Evolutionary conservation across 2,888 invertebrate genomes (phyloP).

Genomic region (Teinopalpus imperialis): DNA sequence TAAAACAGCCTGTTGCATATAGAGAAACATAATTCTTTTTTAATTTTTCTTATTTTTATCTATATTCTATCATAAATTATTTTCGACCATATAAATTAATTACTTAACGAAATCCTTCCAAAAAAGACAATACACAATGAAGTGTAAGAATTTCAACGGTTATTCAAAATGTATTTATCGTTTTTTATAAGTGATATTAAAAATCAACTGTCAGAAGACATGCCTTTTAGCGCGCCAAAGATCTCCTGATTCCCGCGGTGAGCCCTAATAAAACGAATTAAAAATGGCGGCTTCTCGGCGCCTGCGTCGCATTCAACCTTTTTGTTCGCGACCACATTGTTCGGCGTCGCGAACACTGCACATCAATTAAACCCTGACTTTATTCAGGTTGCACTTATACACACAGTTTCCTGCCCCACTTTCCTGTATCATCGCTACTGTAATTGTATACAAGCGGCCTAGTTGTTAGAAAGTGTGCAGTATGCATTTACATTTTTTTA

Average conservation of each 20-base stretch:
- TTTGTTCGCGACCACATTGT: slow-evolving; percentile 23
- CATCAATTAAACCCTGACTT: slow-evolving; percentile 21
- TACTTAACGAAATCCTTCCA: too few relatives aligned
- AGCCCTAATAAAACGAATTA: slow-evolving; percentile 18
- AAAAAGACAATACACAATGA: too few relatives aligned
- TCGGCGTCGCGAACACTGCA: slow-evolving; percentile 19
- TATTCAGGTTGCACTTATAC: slow-evolving; percentile 23
- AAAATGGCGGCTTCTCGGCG: slow-evolving; percentile 21
- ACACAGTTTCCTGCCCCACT: slow-evolving; percentile 18
- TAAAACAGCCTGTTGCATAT: too few relatives aligned
- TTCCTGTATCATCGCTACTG: slow-evolving; percentile 2
- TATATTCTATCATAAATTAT: too few relatives aligned
- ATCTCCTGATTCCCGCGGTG: slow-evolving; percentile 3
- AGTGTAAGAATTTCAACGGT: too few relatives aligned
- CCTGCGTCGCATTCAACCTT: slow-evolving; percentile 18
- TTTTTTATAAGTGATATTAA: neutral
- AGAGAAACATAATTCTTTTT: too few relatives aligned
- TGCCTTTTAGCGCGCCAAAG: slow-evolving; percentile 20
- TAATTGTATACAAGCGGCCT: neutral
- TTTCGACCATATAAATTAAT: too few relatives aligned
- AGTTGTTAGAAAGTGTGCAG: too few relatives aligned
- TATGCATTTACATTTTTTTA: too few relatives aligned
- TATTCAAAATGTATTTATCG: too few relatives aligned
- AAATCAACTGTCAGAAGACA: slow-evolving; percentile 5
- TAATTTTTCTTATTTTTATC: too few relatives aligned